Evolutionary conservation across 53 echinoderm and acorn worm genomes (phyloP).

Genomic region (Henricia sp.): DNA sequence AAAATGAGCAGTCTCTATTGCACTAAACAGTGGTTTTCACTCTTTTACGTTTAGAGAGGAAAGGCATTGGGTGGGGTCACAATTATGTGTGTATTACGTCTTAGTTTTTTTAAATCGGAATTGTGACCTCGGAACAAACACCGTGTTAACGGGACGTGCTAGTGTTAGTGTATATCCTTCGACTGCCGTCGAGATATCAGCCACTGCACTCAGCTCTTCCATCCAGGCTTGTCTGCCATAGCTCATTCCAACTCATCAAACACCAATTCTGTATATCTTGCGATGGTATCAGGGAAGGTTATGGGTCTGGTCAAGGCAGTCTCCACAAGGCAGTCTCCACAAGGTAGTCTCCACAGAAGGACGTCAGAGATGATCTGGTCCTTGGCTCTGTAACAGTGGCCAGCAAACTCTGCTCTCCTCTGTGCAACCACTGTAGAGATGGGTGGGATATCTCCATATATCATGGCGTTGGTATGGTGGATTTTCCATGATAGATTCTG

Average conservation of each 20-base stretch:
- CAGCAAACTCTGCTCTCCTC: conserved; percentile 9
- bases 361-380: conserved; percentile 19
- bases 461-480: conserved; percentile 4
- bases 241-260: too few relatives aligned
- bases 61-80: too few relatives aligned
- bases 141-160: too few relatives aligned
- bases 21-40: too few relatives aligned
- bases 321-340: not conserved
- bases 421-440: not conserved
- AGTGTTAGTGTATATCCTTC: too few relatives aligned
- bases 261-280: conserved; percentile 11
- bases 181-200: conserved; percentile 5
- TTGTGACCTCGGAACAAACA: too few relatives aligned
- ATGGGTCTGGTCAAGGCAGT: not conserved
- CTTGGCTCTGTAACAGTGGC: conserved; percentile 14
- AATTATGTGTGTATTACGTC: too few relatives aligned
- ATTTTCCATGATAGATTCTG: conserved; percentile 12
- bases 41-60: too few relatives aligned
- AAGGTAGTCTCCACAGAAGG: conserved; percentile 45
- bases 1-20: too few relatives aligned
- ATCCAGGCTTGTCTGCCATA: not conserved
- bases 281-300: not conserved
- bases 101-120: too few relatives aligned
- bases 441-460: conserved; percentile 16
- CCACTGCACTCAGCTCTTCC: not conserved